Evolutionary conservation across 2,113 vertebrate species (phyloP).

Genomic region (Pluvianellus socialis): DNA sequence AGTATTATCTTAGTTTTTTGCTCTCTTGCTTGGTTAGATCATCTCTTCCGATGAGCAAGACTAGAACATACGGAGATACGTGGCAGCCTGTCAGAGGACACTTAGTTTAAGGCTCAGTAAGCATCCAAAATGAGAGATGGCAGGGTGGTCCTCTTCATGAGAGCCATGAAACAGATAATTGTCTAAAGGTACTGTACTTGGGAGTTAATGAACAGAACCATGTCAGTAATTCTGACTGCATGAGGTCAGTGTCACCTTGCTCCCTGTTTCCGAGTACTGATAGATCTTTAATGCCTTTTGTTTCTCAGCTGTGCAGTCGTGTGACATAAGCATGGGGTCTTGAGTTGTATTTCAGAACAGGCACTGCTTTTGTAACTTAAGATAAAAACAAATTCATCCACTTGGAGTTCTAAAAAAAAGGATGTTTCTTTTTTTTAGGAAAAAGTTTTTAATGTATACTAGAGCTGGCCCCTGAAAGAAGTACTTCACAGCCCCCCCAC

Average conservation of each 20-base stretch:
- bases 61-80: background rate
- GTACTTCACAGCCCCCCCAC: background rate
- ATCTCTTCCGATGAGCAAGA: background rate
- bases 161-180: background rate
- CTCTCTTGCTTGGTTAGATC: background rate
- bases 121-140: background rate
- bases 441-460: background rate
- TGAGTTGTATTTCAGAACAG: background rate
- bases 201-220: background rate
- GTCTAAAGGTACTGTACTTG: background rate
- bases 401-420: background rate
- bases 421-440: background rate
- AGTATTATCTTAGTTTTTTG: background rate
- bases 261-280: background rate
- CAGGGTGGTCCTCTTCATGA: background rate
- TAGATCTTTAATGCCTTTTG: background rate
- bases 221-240: background rate
- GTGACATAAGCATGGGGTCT: fast-evolving
- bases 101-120: background rate
- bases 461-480: background rate
- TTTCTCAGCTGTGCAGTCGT: background rate
- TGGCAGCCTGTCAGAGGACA: background rate
- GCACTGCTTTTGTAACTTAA: background rate
- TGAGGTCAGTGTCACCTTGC: background rate
- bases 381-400: background rate